Percentiles rank a stretch among this genome's conserved stretches.
These are phyloP conservation scores for Falcunculus frontatus DNA, from an alignment of 2,113 vertebrate genomes.

Conservation along the genomic window DNA sequence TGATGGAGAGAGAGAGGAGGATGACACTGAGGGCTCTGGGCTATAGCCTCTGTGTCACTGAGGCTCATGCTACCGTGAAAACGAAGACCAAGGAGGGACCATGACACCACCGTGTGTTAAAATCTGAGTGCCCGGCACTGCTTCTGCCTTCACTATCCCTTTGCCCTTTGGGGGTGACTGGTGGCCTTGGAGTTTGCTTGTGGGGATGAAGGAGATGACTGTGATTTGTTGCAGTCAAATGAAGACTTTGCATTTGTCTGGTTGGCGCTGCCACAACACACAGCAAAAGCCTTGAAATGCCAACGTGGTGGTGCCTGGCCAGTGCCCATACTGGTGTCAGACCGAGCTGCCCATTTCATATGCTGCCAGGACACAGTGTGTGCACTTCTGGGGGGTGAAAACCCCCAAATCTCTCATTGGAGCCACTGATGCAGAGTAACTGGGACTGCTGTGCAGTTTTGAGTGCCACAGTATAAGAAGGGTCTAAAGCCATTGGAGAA, in stretches of 20 bases:
- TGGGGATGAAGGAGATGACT: neutral
- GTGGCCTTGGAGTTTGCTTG: neutral
- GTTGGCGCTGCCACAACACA: neutral
- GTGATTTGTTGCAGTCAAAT: fast-evolving
- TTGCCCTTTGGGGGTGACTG: neutral
- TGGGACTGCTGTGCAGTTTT: neutral
- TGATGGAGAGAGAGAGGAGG: neutral
- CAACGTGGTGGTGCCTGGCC: neutral
- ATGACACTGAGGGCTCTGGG: neutral
- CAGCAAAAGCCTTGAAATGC: neutral
- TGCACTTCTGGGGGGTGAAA: too few relatives aligned
- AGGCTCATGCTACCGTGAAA: fast-evolving
- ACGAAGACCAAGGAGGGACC: fast-evolving
- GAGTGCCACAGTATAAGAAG: neutral
- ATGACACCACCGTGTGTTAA: neutral
- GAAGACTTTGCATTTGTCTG: neutral
- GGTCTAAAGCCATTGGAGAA: neutral
- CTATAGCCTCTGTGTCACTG: neutral
- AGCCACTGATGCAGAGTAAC: neutral
- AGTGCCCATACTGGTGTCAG: neutral
- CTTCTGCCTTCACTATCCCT: neutral
- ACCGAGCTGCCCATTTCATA: fast-evolving
- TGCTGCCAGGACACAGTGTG: neutral
- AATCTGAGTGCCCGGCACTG: neutral
- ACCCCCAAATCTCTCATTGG: neutral